Percentiles rank a stretch among this genome's conserved stretches.
Evolutionary conservation across 2,888 invertebrate genomes (phyloP).

Genomic region (Rambutsinella grinnellia): DNA sequence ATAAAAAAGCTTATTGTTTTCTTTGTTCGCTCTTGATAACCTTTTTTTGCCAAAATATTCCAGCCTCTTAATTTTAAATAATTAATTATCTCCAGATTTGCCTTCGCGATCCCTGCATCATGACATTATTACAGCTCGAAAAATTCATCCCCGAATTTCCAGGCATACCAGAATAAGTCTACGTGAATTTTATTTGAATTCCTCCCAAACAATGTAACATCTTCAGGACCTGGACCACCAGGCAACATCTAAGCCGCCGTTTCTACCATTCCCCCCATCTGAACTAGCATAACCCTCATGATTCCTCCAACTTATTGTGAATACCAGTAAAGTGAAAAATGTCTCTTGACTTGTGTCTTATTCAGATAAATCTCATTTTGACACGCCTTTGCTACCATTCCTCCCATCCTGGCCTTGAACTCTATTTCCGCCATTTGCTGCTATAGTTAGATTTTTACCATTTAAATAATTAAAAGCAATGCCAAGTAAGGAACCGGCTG

Average conservation of each 20-base stretch:
- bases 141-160: no score
- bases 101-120: no score
- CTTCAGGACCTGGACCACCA: background rate
- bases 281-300: background rate
- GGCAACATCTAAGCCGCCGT: background rate
- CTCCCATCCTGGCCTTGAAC: slow-evolving; percentile 6
- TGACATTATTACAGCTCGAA: slow-evolving; percentile 4
- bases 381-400: no score
- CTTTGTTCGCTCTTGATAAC: no score
- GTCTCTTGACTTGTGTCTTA: background rate
- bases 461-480: background rate
- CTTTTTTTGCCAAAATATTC: background rate
- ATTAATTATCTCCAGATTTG: no score
- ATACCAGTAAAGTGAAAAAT: background rate
- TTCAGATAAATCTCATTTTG: no score
- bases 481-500: slow-evolving; percentile 12
- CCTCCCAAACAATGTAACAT: background rate
- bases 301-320: background rate
- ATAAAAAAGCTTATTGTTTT: background rate
- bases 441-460: background rate
- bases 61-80: background rate
- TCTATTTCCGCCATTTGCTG: background rate
- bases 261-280: background rate
- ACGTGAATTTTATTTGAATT: background rate
- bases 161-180: no score